Evolutionary conservation across 1,140 invertebrate genomes (phyloP).

Genomic region (Dendrolimus kikuchii): DNA sequence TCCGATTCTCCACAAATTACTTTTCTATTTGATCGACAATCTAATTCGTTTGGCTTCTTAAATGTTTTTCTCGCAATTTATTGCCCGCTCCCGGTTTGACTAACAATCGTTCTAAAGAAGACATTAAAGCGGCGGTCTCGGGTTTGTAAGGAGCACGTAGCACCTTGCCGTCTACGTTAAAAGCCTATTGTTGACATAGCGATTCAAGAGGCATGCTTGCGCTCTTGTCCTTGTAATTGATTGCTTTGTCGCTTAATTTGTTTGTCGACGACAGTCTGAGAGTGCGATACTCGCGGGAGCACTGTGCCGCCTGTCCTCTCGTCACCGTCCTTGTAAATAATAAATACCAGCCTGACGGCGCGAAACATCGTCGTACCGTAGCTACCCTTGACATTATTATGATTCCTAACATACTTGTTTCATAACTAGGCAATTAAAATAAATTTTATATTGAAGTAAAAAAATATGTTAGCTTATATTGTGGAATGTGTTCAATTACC

Average conservation of each 20-base stretch:
- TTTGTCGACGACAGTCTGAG: conserved; percentile 50
- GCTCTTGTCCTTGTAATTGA: conserved; percentile 67
- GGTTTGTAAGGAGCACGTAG: conserved; percentile 33
- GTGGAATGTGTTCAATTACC: too few species aligned
- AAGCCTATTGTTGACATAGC: conserved; percentile 69
- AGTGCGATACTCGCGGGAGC: conserved; percentile 51
- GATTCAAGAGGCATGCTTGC: conserved; percentile 53
- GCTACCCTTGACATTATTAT: neutral
- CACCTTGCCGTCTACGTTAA: conserved; percentile 51
- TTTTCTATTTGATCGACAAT: conserved; percentile 56
- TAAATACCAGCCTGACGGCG: conserved; percentile 37
- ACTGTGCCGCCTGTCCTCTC: conserved; percentile 32
- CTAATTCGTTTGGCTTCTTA: conserved; percentile 48
- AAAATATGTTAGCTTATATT: too few species aligned
- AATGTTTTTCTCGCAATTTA: conserved; percentile 48
- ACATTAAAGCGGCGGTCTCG: conserved; percentile 36
- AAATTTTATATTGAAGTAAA: too few species aligned
- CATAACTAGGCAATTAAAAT: too few species aligned
- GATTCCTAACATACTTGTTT: conserved; percentile 1
- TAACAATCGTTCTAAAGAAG: conserved; percentile 36
- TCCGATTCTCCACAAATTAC: conserved; percentile 58
- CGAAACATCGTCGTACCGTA: conserved; percentile 2
- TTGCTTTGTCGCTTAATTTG: conserved; percentile 72
- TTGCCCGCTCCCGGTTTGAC: conserved; percentile 23
- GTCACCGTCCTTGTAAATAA: conserved; percentile 56